Evolutionary conservation across 2,113 vertebrate species (phyloP).

Genomic region (Okapia johnstoni): DNA sequence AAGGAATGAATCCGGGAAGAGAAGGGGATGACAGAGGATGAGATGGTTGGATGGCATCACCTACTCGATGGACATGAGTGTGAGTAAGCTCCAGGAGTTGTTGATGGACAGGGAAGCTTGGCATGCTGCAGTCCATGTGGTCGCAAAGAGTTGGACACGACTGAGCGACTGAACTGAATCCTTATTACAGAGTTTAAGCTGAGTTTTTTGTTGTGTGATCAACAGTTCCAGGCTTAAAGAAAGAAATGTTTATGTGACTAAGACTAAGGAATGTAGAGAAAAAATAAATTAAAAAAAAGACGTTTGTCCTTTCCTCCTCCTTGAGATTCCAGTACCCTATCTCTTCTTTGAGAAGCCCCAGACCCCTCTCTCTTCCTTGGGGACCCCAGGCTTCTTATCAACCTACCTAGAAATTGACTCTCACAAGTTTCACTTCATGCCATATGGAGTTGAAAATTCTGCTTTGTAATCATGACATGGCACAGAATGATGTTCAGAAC

Average conservation of each 20-base stretch:
- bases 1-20: neutral
- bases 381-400: neutral
- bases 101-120: neutral
- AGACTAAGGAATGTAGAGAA: neutral
- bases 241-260: neutral
- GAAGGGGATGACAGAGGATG: neutral
- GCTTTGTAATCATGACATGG: neutral
- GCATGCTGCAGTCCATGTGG: accelerated
- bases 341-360: neutral
- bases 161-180: neutral
- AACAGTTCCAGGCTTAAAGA: neutral
- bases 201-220: neutral
- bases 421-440: neutral
- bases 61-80: neutral
- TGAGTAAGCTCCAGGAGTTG: neutral
- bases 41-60: neutral
- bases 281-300: neutral
- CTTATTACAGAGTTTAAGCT: neutral
- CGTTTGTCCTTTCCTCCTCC: neutral
- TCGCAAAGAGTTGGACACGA: neutral
- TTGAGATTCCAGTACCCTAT: neutral
- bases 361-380: neutral
- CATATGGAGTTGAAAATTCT: neutral
- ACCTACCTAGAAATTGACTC: neutral
- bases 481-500: neutral